A percentile compares a stretch with the other conserved stretches of the same genome.
These are phyloP conservation scores for Callochromis pleurospilus DNA, from an alignment of 2,113 vertebrate genomes.

Conservation along the genomic window DNA sequence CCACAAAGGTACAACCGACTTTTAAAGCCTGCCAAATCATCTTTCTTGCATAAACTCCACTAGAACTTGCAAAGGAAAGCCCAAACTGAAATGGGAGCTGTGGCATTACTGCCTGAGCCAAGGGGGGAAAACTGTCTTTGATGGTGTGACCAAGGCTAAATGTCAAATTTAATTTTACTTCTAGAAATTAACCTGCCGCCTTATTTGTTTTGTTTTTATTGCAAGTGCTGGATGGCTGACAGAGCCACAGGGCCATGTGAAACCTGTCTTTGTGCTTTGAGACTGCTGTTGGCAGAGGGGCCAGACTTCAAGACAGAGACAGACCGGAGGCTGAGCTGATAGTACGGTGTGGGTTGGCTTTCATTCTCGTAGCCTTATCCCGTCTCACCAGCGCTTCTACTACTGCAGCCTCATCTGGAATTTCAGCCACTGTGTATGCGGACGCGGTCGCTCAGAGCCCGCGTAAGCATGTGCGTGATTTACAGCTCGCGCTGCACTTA, in stretches of 20 bases:
- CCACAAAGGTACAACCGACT: neutral
- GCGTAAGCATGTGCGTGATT: neutral
- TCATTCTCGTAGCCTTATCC: slow-evolving; percentile 5
- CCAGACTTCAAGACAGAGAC: neutral
- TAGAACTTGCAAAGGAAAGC: neutral
- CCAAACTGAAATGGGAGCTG: neutral
- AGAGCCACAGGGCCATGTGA: neutral
- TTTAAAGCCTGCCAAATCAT: neutral
- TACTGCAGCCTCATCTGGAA: neutral
- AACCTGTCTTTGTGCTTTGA: neutral
- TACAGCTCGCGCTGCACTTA: neutral
- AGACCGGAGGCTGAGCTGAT: neutral
- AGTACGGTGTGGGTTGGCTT: neutral
- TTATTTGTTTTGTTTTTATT: neutral
- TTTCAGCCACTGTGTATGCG: neutral
- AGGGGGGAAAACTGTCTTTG: neutral
- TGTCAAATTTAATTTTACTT: neutral
- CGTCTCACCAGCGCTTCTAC: neutral
- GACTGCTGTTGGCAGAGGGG: neutral
- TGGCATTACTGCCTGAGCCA: neutral
- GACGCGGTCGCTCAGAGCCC: neutral
- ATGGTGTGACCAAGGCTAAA: neutral
- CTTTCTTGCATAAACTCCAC: neutral
- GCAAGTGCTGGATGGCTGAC: neutral
- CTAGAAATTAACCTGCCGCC: neutral